phyloP scores from a whole-genome alignment of 2,888 invertebrate species.

The Stegophylla sp. region DNA sequence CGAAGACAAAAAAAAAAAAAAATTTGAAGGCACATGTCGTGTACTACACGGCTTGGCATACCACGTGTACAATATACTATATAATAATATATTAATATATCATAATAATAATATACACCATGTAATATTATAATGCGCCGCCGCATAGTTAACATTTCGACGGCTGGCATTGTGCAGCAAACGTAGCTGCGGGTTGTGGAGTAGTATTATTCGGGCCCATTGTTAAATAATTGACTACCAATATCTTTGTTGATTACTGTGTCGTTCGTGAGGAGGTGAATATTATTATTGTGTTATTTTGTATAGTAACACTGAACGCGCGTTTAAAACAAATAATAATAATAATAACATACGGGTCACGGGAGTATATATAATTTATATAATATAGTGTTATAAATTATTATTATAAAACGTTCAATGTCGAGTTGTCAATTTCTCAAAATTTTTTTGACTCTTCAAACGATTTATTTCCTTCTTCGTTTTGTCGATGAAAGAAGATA shows the following conservation, averaged over 20 bases:
- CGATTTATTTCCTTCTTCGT: background rate
- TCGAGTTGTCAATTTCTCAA: background rate
- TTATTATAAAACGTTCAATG: background rate
- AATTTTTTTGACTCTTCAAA: background rate
- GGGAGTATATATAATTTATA: background rate
- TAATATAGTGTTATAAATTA: background rate
- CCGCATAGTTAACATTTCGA: slow-evolving; percentile 51
- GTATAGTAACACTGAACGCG: slow-evolving; percentile 19
- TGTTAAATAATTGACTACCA: slow-evolving; percentile 51
- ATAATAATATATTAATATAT: too few species aligned
- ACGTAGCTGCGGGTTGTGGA: slow-evolving; percentile 1
- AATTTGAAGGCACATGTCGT: slow-evolving; percentile 21
- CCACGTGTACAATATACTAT: too few species aligned
- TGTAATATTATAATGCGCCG: slow-evolving; percentile 29
- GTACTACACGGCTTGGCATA: too few species aligned
- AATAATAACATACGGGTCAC: slow-evolving; percentile 20
- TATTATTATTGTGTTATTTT: background rate
- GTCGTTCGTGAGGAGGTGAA: background rate
- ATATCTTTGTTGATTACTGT: slow-evolving; percentile 37
- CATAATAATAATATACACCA: background rate
- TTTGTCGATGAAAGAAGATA: background rate
- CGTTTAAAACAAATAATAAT: slow-evolving; percentile 32
- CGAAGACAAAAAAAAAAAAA: background rate
- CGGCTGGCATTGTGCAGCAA: slow-evolving; percentile 15
- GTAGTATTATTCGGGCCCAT: background rate